Conservation (phyloP, 2,888 invertebrate genomes). For the Escarpia spicata region DNA sequence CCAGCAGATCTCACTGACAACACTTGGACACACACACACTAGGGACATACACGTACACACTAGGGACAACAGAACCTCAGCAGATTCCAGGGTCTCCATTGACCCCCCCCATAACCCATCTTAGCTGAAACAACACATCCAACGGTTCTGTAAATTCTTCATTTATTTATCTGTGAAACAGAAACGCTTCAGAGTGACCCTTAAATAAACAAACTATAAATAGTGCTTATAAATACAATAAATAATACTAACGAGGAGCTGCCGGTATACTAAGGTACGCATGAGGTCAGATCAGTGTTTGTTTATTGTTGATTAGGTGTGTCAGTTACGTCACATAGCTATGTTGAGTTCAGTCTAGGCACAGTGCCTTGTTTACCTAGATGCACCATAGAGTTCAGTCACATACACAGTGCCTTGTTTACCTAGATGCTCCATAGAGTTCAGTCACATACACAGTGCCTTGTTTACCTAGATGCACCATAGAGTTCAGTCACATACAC, state of each 20-base stretch:
- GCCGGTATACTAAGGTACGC: background rate
- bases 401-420: background rate
- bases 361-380: background rate
- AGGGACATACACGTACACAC: too few relatives aligned
- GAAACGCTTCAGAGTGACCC: background rate
- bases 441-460: too few relatives aligned
- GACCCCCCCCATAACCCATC: background rate
- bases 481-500: too few relatives aligned
- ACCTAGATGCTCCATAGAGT: too few relatives aligned
- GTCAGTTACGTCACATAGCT: background rate
- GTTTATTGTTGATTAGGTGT: background rate
- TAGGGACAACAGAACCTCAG: background rate
- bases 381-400: background rate
- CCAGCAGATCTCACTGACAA: background rate
- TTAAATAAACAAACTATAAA: background rate
- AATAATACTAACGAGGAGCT: conserved; percentile 8
- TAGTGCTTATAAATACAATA: background rate
- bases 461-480: too few relatives aligned
- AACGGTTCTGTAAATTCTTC: background rate
- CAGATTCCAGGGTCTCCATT: background rate
- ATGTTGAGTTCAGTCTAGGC: background rate
- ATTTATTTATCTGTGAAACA: background rate
- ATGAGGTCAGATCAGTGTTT: background rate
- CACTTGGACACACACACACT: background rate
- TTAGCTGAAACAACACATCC: background rate